Percentiles rank a stretch among this genome's conserved stretches.
phyloP scores from a whole-genome alignment of 1,140 invertebrate genomes.

The Temnothorax curvispinosus region DNA sequence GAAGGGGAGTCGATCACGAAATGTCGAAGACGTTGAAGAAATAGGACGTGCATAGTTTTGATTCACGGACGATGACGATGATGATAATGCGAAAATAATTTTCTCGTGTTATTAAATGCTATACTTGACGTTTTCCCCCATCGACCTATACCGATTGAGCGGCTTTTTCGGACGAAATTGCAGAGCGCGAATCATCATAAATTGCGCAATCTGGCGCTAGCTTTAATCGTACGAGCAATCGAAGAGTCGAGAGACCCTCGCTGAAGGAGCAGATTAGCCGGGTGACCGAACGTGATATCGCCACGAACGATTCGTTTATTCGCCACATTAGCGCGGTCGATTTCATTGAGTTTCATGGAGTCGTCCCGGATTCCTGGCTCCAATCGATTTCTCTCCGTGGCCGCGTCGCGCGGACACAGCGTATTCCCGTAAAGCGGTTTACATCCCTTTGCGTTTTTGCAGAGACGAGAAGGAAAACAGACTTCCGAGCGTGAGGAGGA shows the following conservation, averaged over 20 bases:
- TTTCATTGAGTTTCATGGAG: conserved; percentile 39
- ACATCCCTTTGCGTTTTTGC: background rate
- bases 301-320: background rate
- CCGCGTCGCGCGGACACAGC: background rate
- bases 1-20: no score
- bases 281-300: conserved; percentile 16
- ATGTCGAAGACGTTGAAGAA: no score
- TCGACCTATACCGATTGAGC: no score
- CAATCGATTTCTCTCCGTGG: background rate
- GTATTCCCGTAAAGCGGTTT: conserved; percentile 45
- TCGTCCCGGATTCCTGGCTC: conserved; percentile 5
- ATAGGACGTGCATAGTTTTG: no score
- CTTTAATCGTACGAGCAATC: background rate
- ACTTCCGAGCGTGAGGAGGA: background rate
- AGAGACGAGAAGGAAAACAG: background rate
- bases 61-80: no score
- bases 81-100: no score
- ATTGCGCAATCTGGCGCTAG: no score
- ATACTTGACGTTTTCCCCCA: no score
- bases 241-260: background rate
- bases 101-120: no score
- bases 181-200: no score
- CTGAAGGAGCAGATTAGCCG: background rate
- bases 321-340: background rate
- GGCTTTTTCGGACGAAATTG: no score